These are phyloP conservation scores for Oenanthe oenanthe DNA, from an alignment of 2,113 vertebrate species.

Conservation along the genomic window DNA sequence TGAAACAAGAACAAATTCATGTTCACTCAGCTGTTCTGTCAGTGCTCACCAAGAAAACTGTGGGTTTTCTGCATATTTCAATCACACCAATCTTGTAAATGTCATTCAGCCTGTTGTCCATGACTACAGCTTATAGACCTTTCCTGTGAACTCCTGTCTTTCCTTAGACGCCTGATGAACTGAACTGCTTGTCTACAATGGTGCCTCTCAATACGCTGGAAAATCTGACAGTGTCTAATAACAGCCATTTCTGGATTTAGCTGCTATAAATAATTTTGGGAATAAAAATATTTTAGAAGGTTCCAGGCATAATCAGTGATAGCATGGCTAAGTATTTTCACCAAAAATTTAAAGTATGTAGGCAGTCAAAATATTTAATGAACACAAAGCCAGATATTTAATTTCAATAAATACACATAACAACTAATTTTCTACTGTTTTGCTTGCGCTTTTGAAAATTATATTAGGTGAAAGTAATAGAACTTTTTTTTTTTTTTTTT, in stretches of 20 bases:
- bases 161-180: not conserved
- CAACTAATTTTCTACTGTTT: not conserved
- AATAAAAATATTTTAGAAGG: not conserved
- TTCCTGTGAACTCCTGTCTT: not conserved
- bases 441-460: not conserved
- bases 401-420: not conserved
- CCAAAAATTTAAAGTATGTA: not conserved
- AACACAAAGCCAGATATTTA: not conserved
- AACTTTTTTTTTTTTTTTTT: not conserved
- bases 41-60: not conserved
- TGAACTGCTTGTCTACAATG: not conserved
- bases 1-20: fast-evolving
- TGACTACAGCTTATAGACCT: not conserved
- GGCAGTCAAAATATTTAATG: not conserved
- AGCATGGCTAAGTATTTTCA: not conserved
- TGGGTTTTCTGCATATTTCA: not conserved
- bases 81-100: not conserved
- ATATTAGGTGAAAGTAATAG: not conserved
- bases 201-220: not conserved
- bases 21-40: not conserved
- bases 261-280: not conserved
- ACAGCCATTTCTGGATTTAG: not conserved
- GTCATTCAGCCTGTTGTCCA: not conserved
- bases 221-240: not conserved
- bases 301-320: not conserved